These are phyloP conservation scores for Pasiphila rectangulata DNA, from an alignment of 2,888 invertebrate species.

Conservation along the genomic window DNA sequence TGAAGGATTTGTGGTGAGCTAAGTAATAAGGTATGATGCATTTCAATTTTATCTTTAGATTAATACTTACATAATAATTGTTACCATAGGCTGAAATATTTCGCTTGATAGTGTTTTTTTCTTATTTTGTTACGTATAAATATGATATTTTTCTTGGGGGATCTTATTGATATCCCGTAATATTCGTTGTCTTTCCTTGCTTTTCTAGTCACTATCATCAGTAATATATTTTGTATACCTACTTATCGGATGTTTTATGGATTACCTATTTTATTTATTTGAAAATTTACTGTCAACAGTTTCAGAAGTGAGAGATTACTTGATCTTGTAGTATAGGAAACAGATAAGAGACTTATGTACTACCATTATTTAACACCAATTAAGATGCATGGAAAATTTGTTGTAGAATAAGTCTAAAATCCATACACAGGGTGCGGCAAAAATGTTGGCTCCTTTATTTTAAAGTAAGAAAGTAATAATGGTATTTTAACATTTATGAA, in stretches of 20 bases:
- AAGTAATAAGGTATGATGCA: conserved; percentile 59
- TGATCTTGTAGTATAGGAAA: conserved; percentile 44
- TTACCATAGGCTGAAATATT: conserved; percentile 60
- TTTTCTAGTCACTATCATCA: conserved; percentile 31
- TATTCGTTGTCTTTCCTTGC: conserved; percentile 13
- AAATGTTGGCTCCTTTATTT: no score
- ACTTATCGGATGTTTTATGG: no score
- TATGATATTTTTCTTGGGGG: neutral
- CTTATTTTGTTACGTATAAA: conserved; percentile 4
- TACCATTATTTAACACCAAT: conserved; percentile 55
- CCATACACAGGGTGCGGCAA: no score
- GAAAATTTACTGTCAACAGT: conserved; percentile 7
- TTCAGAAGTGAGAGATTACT: conserved; percentile 30
- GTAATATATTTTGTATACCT: conserved; percentile 3
- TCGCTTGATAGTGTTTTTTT: conserved; percentile 46
- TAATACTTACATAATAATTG: conserved; percentile 44
- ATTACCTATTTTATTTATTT: neutral
- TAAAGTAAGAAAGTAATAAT: no score
- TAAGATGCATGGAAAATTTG: conserved; percentile 63
- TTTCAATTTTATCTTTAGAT: conserved; percentile 63
- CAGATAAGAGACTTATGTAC: conserved; percentile 58
- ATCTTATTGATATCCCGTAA: neutral
- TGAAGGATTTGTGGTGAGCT: conserved; percentile 35
- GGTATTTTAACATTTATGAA: no score
- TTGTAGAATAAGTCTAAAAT: conserved; percentile 69